phyloP scores from a whole-genome alignment of 2,113 vertebrate species.

The Lampris incognitus region DNA sequence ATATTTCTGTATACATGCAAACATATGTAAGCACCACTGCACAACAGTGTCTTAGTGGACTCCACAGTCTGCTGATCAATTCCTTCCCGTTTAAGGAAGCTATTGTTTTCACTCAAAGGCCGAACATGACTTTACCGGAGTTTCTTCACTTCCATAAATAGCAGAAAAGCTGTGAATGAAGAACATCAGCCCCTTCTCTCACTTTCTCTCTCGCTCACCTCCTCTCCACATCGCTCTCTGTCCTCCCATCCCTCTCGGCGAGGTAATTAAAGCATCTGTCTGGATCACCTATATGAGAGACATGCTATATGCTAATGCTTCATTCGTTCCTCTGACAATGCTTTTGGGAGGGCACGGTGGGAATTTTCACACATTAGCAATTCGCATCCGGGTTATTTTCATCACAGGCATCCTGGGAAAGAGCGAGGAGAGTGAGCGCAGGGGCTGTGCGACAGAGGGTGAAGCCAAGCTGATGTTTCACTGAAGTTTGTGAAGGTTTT shows the following conservation, averaged over 20 bases:
- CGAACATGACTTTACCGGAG: slow-evolving; percentile 13
- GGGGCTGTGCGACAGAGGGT: slow-evolving; percentile 24
- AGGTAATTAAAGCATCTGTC: slow-evolving; percentile 59
- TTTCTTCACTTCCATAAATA: slow-evolving; percentile 33
- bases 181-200: slow-evolving; percentile 24
- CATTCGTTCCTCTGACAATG: slow-evolving; percentile 62
- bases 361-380: slow-evolving; percentile 70
- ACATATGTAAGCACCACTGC: too few species aligned
- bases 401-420: slow-evolving; percentile 51
- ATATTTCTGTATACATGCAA: too few species aligned
- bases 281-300: slow-evolving; percentile 43
- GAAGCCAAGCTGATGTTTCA: slow-evolving; percentile 38
- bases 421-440: slow-evolving; percentile 1
- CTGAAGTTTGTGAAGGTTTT: slow-evolving; percentile 41
- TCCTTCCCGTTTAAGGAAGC: slow-evolving; percentile 11
- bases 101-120: neutral
- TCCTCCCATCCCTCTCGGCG: neutral
- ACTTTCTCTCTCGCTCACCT: slow-evolving; percentile 25
- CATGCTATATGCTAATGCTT: slow-evolving; percentile 60
- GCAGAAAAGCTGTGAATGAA: slow-evolving; percentile 54
- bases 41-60: slow-evolving; percentile 18
- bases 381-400: slow-evolving; percentile 72
- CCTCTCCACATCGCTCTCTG: neutral
- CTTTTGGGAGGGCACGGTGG: slow-evolving; percentile 59
- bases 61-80: slow-evolving; percentile 9